Evolutionary conservation across 2,888 invertebrate genomes (phyloP), one percentile per base, ranked within the genome.

Genomic region (Melinaea menophilus): DNA sequence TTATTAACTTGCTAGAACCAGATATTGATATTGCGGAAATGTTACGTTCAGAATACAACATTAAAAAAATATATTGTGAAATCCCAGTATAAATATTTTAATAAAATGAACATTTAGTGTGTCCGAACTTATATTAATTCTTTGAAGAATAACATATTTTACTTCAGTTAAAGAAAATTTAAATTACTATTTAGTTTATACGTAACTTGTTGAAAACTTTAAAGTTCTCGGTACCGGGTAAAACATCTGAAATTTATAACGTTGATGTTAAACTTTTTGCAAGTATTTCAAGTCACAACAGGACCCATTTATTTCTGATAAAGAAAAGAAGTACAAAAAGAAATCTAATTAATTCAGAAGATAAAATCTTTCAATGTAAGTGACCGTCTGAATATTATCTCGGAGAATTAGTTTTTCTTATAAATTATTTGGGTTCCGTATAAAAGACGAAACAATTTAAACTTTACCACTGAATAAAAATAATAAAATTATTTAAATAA

Each of bases 401-500:
- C 62, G 45, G 55, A 45, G n/a, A 55, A 65, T 66, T 64, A 60
- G 68, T 69, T 65, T 64, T 51, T 61, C 58, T 58, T 63, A 41
- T 74, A 78, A 75, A 79, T 77, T 77, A 78, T 31, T 55, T 33
- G 35, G 73, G 75, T 75, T 80, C 74, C 73, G 56, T 71, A 74
- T 77, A 70, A 72, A 81, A 82, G 76, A 75, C 84, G 84, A 83
- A 86, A 81, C 84, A 85, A 85, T 85, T 84, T 77, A 83, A 88
- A 86, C 81, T 86, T 85, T 79, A 77, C 77, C 79, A 81, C 83
- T 85, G 84, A 88, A 87, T 87, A 83, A 84, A 84, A 86, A 82
- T 82, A 85, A 85, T 78, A 76, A 80, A 87, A 84, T 84, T 81
- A 78, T 77, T 75, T 73, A 75, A 70, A 75, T 79, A 82, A 82